Base-by-base conservation (phyloP, 2,888 invertebrate genomes). In the Argyresthia goedartella region DNA sequence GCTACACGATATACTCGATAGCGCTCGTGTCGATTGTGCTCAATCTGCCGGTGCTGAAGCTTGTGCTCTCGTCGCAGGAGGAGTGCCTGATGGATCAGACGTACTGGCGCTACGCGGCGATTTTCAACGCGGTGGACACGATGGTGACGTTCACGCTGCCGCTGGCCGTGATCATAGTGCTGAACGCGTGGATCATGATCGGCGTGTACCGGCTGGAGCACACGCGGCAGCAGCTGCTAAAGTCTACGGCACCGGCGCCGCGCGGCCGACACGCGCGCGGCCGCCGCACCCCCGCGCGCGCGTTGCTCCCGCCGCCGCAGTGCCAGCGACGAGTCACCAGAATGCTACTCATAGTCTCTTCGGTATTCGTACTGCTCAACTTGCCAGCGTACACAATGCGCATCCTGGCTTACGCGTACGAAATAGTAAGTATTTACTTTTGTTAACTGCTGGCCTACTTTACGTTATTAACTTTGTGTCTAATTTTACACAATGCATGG, bases 261-360 rank as follows among this genome's bases (percentile, higher is more conserved):
- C 51, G 15, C 50, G 41, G 36, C 15, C 50, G 14, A 53, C 43
- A 51, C 25, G 35, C 47, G n/a, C 44, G 41, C 15, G 53, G 45
- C 48, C n/a, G 48, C 52, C 53, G 51, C 52, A n/a, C n/a, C n/a
- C 25, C 51, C 51, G 49, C 57, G 57, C 42, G 54, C 49, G 54
- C 67, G 73, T 54, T 68, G 70, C 33, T 71, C 75, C 14, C 35
- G 2, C 48, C 48, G 48, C 80, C 77, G 51, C 82, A 82, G 49
- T 88, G 90, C 0, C 92, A 93, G 66, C 87, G 90, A 16, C 91
- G 91, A 65, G 89, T 95, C 56, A 95, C 95, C 41, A 91, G 93
- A 66, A 95, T 95, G 93, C 81, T 96, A 53, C 88, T 96, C 33
- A 86, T 94, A 51, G 94, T 95, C 0, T 95, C 95, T 1, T 90